These are phyloP conservation scores for Epirrita christyi DNA, from an alignment of 2,888 invertebrate genomes.

Conservation along the genomic window DNA sequence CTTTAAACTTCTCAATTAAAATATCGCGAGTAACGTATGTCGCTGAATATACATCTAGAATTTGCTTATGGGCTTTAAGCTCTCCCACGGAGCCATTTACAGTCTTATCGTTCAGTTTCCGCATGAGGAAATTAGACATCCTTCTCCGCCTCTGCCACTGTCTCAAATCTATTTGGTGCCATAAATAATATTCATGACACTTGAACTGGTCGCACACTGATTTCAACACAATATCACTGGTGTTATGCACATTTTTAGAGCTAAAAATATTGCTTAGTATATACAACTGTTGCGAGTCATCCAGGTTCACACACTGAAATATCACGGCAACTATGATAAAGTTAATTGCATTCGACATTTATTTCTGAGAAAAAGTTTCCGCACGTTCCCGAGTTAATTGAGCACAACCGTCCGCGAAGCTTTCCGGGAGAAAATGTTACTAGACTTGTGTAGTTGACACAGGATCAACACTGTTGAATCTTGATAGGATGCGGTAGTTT, in stretches of 20 bases:
- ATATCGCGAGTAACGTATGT: slow-evolving; percentile 22
- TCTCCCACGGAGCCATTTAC: slow-evolving; percentile 22
- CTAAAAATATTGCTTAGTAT: slow-evolving; percentile 43
- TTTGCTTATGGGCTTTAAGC: slow-evolving; percentile 27
- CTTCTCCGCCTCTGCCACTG: slow-evolving; percentile 75
- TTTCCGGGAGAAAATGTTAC: slow-evolving; percentile 65
- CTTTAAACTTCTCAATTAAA: slow-evolving; percentile 61
- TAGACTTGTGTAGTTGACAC: slow-evolving; percentile 32
- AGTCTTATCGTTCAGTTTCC: slow-evolving; percentile 30
- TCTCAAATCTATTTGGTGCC: slow-evolving; percentile 63
- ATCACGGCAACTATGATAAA: slow-evolving; percentile 56
- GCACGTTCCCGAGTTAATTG: slow-evolving; percentile 41
- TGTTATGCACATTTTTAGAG: slow-evolving; percentile 39
- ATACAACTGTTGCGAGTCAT: slow-evolving; percentile 42
- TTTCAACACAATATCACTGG: slow-evolving; percentile 42
- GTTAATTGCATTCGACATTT: slow-evolving; percentile 58
- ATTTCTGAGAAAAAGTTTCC: slow-evolving; percentile 38
- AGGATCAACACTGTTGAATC: slow-evolving; percentile 34
- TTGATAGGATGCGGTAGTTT: slow-evolving; percentile 50
- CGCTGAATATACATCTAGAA: slow-evolving; percentile 22
- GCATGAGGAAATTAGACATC: slow-evolving; percentile 37
- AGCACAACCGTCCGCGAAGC: slow-evolving; percentile 65
- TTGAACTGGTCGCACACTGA: slow-evolving; percentile 53
- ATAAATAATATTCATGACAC: slow-evolving; percentile 59
- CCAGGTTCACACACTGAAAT: slow-evolving; percentile 55